Base-by-base conservation (phyloP, 2,888 invertebrate species). In the Lumbricus terrestris region DNA sequence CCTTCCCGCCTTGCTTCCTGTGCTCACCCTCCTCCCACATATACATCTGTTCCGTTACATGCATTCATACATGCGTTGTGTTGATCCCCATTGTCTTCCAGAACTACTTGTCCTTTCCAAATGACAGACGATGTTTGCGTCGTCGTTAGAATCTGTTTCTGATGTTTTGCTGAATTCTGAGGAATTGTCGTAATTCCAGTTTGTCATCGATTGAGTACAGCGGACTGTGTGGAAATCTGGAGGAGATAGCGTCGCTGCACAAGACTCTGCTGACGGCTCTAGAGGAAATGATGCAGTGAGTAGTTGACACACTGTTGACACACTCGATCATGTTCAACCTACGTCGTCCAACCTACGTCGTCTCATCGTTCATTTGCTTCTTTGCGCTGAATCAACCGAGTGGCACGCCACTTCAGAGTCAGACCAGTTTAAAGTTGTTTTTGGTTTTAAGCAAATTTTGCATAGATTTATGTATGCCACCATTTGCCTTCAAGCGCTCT, bases 221-320 rank as follows among this genome's bases (percentile, higher is more conserved):
- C 92, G 97, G 97, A 94, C 95, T 99, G 92, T 97, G 97, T 92
- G 97, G 98, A 91, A 98, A 98, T 95, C 96, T 98, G 93, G 96
- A 97, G 92, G 98, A 98, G 94, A 97, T 99, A 90, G 96, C 98
- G 92, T 97, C 97, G 94, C 96, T 96, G 89, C 98, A 98, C 95
- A 97, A 97, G 94, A 97, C 97, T 93, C 96, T 99, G 91, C 95
- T 98, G 88, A 95, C 96, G 90, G 96, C 97, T 91, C 95, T 98
- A 92, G 98, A 98, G 95, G 97, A 97, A 93, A 97, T 97, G 92
- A 93, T 95, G 96, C 97, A 92, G 96, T 96, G 88, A 96, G 96
- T 93, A 1, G 8, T n/a, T 93, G 1, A 8, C 8, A 47, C 5
- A 15, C 18, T 15, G 20, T 47, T 47, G 20, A 4, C n/a, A n/a